phyloP scores from a whole-genome alignment of 2,797 vertebrate species.

The Delichon dasypus region DNA sequence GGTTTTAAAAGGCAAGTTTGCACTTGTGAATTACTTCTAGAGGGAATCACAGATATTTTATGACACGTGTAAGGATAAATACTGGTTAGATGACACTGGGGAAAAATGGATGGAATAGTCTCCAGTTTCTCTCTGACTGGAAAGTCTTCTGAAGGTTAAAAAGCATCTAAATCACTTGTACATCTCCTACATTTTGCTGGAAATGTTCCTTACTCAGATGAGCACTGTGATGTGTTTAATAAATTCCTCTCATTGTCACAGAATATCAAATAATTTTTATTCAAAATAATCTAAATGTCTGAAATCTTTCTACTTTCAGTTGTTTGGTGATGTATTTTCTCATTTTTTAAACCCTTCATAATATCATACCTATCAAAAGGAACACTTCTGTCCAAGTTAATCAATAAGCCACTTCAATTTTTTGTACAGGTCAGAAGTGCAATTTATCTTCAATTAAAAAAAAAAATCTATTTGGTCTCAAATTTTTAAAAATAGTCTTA shows the following conservation, averaged over 20 bases:
- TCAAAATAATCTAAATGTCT: not conserved
- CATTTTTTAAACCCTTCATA: not conserved
- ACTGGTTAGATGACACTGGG: not conserved
- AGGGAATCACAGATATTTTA: not conserved
- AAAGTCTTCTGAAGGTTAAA: not conserved
- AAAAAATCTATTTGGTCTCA: not conserved
- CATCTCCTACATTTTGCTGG: not conserved
- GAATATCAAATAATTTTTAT: not conserved
- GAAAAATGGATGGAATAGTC: not conserved
- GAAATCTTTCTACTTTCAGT: not conserved
- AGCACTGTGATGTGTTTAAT: not conserved
- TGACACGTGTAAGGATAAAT: accelerated
- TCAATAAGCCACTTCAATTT: not conserved
- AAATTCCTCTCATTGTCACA: not conserved
- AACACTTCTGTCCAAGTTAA: not conserved
- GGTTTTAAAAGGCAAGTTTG: not conserved
- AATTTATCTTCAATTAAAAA: not conserved
- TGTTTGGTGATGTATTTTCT: not conserved
- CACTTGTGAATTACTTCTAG: not conserved
- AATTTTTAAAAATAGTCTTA: not conserved
- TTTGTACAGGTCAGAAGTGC: not conserved
- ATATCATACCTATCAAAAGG: not conserved
- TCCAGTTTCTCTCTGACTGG: not conserved
- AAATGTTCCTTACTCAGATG: not conserved
- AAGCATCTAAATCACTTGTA: not conserved